Evolutionary conservation across 2,888 invertebrate genomes (phyloP), one percentile per base, ranked within the genome.

Genomic region (Physocephala rufipes): DNA sequence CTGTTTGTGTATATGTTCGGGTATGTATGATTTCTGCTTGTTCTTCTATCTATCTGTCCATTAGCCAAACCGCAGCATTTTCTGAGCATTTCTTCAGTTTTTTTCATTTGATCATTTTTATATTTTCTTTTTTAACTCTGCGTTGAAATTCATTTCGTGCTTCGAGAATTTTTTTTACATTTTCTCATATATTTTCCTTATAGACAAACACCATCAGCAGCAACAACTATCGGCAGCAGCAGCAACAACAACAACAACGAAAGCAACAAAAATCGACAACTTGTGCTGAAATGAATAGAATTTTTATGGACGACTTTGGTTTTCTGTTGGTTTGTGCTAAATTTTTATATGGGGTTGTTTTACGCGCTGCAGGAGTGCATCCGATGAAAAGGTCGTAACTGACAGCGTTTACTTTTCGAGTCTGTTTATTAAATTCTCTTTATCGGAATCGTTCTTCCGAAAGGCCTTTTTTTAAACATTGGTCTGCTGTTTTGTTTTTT

Each of bases 301-400:
- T 67, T 55, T n/a, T 67, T 67, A 67, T 67, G 67, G 67, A 53
- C 30, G 53, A 2, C 58, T 67, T n/a, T n/a, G n/a, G n/a, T n/a
- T 21, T 45, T 58, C 67, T 67, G 67, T 67, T 67, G 19, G 43
- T 55, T 26, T 67, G 67, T 43, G 67, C 67, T 67, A 67, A 43
- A 67, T 58, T 67, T 36, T 66, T 28, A 19, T 12, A 28, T 24
- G 5, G 36, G 21, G 43, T 21, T 9, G 65, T 51, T 53, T 66
- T 63, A 24, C 9, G 9, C 36, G 36, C 36, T 36, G 36, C 4
- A 36, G 9, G 36, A 36, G 16, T 36, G 16, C 53, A 9, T 9
- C n/a, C 53, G 12, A 19, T 19, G 43, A 13, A 45, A 43, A 45
- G 62, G 12, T 19, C 43, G 45, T 2, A 2, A 9, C 24, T 21